A percentile compares a stretch with the other conserved stretches of the same genome.
Conservation (phyloP, 2,888 invertebrate species). For the Ormyrus pomaceus region DNA sequence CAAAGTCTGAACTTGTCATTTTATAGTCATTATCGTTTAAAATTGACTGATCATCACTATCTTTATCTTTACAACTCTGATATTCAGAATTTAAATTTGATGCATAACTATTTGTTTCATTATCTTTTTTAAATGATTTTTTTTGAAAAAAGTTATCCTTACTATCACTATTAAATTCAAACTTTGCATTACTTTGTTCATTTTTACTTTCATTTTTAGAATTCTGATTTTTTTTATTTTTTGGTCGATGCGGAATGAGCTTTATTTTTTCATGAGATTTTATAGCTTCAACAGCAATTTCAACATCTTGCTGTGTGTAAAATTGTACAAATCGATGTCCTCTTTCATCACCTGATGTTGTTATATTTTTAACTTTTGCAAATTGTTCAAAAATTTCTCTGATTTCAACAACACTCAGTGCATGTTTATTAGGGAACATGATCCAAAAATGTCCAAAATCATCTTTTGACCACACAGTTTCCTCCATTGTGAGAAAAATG, state of each 20-base stretch:
- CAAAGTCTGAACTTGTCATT: not conserved
- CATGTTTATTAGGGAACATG: conserved; percentile 58
- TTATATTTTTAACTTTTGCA: conserved; percentile 60
- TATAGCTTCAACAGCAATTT: conserved; percentile 49
- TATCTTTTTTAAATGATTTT: conserved; percentile 1
- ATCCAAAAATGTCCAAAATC: conserved; percentile 51
- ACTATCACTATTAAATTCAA: not conserved
- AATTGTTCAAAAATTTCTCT: conserved; percentile 60
- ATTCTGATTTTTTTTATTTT: conserved; percentile 29
- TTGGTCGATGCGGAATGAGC: conserved; percentile 37
- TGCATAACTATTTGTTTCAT: not conserved
- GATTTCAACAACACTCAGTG: conserved; percentile 57
- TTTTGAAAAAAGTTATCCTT: conserved; percentile 28
- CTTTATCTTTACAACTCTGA: not conserved
- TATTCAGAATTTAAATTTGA: not conserved
- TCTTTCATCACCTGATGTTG: conserved; percentile 55
- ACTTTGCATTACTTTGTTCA: not conserved
- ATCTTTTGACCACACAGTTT: conserved; percentile 37
- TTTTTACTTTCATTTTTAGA: not conserved
- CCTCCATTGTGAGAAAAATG: conserved; percentile 23
- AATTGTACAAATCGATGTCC: conserved; percentile 65
- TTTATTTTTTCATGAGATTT: conserved; percentile 41
- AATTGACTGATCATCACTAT: not conserved
- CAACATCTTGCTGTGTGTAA: conserved; percentile 54
- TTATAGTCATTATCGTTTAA: not conserved